phyloP scores from a whole-genome alignment of 1,140 invertebrate genomes.

The Subanguina moxae region DNA sequence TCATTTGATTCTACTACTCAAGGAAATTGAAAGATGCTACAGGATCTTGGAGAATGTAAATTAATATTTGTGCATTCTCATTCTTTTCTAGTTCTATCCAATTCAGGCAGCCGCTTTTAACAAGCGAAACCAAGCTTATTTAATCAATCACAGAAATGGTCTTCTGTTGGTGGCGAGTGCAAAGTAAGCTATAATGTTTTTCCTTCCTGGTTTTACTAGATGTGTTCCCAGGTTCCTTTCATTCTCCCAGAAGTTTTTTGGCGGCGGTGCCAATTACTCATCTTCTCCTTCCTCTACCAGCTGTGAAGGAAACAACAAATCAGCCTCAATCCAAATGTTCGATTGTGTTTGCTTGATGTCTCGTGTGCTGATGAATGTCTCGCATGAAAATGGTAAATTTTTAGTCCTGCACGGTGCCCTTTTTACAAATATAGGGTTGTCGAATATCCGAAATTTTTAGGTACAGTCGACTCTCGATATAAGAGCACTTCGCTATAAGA shows the following conservation, averaged over 20 bases:
- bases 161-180: conserved; percentile 29
- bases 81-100: conserved; percentile 4
- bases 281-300: conserved; percentile 5
- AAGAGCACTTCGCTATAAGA: too few relatives aligned
- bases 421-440: too few relatives aligned
- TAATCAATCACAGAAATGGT: conserved; percentile 34
- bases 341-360: conserved; percentile 37
- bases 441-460: too few relatives aligned
- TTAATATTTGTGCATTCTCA: conserved; percentile 13
- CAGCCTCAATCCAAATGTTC: conserved; percentile 22
- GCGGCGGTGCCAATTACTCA: not conserved
- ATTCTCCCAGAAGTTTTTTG: conserved; percentile 15
- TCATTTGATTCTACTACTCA: not conserved
- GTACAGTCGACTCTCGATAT: too few relatives aligned
- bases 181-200: conserved; percentile 21
- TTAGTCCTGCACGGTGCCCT: conserved; percentile 16
- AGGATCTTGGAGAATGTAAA: conserved; percentile 38
- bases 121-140: conserved; percentile 36
- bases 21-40: conserved; percentile 43
- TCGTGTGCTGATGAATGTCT: conserved; percentile 39
- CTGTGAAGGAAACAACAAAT: conserved; percentile 1
- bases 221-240: conserved; percentile 14
- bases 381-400: conserved; percentile 34
- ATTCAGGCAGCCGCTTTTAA: conserved; percentile 35
- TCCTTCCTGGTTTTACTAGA: too few relatives aligned